Evolutionary conservation across 1,140 invertebrate species (phyloP).

Genomic region (Drosophila navojoa): DNA sequence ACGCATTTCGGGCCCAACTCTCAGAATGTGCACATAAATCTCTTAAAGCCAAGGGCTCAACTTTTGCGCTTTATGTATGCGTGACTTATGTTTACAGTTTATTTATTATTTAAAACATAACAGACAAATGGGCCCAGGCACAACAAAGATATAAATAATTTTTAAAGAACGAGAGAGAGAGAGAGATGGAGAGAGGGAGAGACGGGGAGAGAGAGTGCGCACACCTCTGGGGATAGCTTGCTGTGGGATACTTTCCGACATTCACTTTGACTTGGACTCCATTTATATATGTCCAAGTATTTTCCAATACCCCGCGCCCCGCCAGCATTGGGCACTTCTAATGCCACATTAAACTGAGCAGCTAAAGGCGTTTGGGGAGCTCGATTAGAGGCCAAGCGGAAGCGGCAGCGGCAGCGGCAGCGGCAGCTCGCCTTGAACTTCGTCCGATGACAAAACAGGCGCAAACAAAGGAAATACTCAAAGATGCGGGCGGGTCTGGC

Average conservation of each 20-base stretch:
- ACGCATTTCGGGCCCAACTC: background rate
- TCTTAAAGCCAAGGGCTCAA: constrained; percentile 64
- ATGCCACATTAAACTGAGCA: constrained; percentile 53
- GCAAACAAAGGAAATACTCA: constrained; percentile 28
- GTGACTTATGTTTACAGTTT: constrained; percentile 82
- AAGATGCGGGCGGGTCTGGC: constrained; percentile 10
- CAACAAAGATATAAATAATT: constrained; percentile 43
- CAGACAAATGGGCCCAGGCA: constrained; percentile 63
- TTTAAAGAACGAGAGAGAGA: constrained; percentile 4
- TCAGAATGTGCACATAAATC: constrained; percentile 52
- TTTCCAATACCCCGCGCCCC: constrained; percentile 15
- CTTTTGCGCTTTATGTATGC: constrained; percentile 64
- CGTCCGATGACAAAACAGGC: constrained; percentile 42
- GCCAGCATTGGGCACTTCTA: constrained; percentile 18
- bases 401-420: constrained; percentile 36
- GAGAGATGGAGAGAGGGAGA: background rate
- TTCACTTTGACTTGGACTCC: constrained; percentile 34
- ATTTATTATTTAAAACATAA: constrained; percentile 79
- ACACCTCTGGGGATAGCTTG: constrained; percentile 15
- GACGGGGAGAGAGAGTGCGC: background rate
- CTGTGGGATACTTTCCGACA: constrained; percentile 12
- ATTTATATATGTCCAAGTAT: constrained; percentile 58
- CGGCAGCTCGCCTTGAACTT: background rate
- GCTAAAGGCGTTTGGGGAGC: constrained; percentile 48
- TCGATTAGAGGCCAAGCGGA: constrained; percentile 48